A percentile compares a stretch with the other conserved stretches of the same genome.
These are phyloP conservation scores for Potamarius usumacintae DNA, from an alignment of 2,113 vertebrate genomes.

Conservation along the genomic window DNA sequence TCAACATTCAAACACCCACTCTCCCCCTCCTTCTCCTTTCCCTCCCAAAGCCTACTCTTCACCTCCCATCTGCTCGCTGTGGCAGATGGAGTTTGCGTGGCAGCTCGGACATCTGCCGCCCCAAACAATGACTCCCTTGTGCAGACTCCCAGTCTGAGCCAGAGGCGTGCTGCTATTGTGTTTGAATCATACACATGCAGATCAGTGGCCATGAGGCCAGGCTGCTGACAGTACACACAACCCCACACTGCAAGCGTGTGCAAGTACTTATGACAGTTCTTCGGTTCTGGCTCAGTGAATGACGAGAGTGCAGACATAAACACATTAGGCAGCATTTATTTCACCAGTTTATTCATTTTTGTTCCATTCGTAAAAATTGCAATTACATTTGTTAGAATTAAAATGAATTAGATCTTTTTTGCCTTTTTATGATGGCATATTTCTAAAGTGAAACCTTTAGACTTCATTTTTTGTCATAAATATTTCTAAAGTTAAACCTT, in stretches of 20 bases:
- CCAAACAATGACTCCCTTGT: slow-evolving; percentile 68
- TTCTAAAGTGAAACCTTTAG: slow-evolving; percentile 79
- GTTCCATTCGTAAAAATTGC: neutral
- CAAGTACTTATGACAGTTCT: slow-evolving; percentile 4
- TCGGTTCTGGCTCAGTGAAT: neutral
- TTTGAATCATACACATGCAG: slow-evolving; percentile 71
- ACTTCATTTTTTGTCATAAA: slow-evolving; percentile 40
- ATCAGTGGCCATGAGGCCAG: slow-evolving; percentile 58
- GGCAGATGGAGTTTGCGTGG: slow-evolving; percentile 73
- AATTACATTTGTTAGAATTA: neutral
- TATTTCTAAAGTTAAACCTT: slow-evolving; percentile 48
- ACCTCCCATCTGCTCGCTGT: slow-evolving; percentile 60
- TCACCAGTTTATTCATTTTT: slow-evolving; percentile 22
- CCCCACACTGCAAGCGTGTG: slow-evolving; percentile 55
- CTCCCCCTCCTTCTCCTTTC: neutral
- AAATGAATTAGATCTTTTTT: neutral
- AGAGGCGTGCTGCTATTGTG: slow-evolving; percentile 66
- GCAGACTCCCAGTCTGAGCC: slow-evolving; percentile 66
- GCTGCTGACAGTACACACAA: slow-evolving; percentile 56
- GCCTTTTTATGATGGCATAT: slow-evolving; percentile 50
- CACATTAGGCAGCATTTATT: slow-evolving; percentile 9
- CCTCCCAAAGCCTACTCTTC: slow-evolving; percentile 35
- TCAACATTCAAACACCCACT: slow-evolving; percentile 55
- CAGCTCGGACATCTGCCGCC: slow-evolving; percentile 71
- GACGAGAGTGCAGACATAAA: neutral